These are phyloP conservation scores for Engystomops pustulosus DNA, from an alignment of 2,113 vertebrate genomes.

Conservation along the genomic window DNA sequence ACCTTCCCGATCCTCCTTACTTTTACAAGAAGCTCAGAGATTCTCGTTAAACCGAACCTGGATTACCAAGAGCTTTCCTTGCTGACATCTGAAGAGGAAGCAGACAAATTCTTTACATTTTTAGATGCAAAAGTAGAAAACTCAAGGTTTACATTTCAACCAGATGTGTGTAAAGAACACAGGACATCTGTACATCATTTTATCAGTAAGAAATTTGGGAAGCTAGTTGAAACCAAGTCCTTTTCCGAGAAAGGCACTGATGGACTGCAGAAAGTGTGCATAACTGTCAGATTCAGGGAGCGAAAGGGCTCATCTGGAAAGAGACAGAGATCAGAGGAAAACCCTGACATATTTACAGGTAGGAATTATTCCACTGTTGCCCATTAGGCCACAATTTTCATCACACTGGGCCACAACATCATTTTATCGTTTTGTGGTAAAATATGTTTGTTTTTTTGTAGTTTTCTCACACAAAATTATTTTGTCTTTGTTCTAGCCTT, in stretches of 20 bases:
- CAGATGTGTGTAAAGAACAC: conserved; percentile 84
- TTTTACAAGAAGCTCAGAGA: conserved; percentile 80
- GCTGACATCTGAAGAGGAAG: conserved; percentile 86
- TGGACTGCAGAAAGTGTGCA: conserved; percentile 68
- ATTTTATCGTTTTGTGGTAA: background rate
- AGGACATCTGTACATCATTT: conserved; percentile 90
- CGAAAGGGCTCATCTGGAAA: conserved; percentile 74
- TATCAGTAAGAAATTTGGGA: conserved; percentile 87
- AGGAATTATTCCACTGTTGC: conserved; percentile 44
- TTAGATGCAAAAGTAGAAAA: conserved; percentile 85
- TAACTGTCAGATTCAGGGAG: conserved; percentile 87
- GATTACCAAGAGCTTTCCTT: conserved; percentile 84
- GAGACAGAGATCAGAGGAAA: conserved; percentile 69
- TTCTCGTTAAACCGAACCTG: conserved; percentile 83
- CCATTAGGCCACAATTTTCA: background rate
- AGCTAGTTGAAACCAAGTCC: conserved; percentile 91
- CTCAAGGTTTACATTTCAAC: conserved; percentile 83
- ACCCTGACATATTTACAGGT: conserved; percentile 81
- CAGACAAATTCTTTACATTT: conserved; percentile 87
- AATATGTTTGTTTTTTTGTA: background rate
- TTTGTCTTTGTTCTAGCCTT: conserved; percentile 80
- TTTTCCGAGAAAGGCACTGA: conserved; percentile 68
- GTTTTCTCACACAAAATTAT: background rate
- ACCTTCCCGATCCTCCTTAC: conserved; percentile 89
- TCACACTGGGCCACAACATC: background rate